phyloP scores from a whole-genome alignment of 2,113 vertebrate species.

The Heptranchias perlo region DNA sequence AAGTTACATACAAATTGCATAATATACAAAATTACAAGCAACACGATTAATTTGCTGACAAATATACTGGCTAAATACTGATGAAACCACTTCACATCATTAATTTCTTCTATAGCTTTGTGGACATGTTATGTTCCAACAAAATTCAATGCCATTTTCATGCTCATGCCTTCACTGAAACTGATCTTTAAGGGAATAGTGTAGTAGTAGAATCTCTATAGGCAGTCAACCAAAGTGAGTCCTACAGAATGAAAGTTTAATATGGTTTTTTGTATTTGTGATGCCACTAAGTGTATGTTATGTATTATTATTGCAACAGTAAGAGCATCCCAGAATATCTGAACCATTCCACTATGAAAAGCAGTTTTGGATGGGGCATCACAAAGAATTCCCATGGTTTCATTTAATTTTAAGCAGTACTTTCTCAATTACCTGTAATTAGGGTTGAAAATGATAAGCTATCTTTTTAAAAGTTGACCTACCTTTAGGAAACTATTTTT shows the following conservation, averaged over 20 bases:
- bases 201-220: background rate
- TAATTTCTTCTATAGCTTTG: background rate
- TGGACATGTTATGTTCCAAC: background rate
- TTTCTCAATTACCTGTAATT: background rate
- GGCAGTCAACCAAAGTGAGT: background rate
- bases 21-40: constrained; percentile 26
- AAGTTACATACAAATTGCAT: background rate
- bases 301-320: background rate
- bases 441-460: background rate
- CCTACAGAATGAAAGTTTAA: background rate
- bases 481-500: background rate
- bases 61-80: background rate
- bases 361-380: background rate
- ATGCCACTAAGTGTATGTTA: background rate
- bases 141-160: background rate
- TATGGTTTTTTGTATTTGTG: background rate
- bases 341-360: background rate
- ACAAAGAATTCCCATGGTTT: background rate
- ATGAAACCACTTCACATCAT: background rate
- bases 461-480: background rate
- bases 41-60: constrained; percentile 19
- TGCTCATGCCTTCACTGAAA: background rate
- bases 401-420: background rate
- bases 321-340: background rate
- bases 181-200: background rate